Evolutionary conservation across 2,888 invertebrate species (phyloP), one percentile per base, ranked within the genome.

Genomic region (Notodonta ziczac): DNA sequence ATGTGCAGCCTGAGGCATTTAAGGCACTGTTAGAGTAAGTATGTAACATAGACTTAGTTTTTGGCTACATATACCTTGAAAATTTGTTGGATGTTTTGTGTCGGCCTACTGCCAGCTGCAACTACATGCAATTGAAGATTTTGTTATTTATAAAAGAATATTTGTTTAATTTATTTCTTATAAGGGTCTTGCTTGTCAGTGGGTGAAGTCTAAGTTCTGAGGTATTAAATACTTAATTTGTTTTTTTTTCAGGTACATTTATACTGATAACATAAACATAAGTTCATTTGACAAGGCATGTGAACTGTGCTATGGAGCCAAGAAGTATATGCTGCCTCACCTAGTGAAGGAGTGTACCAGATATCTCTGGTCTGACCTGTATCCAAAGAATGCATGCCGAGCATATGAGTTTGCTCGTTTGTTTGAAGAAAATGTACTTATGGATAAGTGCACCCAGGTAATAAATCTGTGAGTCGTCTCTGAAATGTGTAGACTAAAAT

Each of bases 1-100:
- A 98, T 84, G 97, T 97, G 1, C 97, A 97, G 83, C 97, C 97
- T 5, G 97, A 97, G 73, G 97, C 97, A 0, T 98, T 98, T 76
- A 96, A 96, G 84, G 96, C 97, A 4, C 91, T 98, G 70, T 87
- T 98, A 40, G 96, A 97, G 95, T 97, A 89, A 92, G 94, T 90
- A 69, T 67, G 66, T 66, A 63, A 71, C 24, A 16, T 58, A 56
- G 8, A 50, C 16, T 9, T 46, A n/a, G 9, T 46, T n/a, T 42
- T 10, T 10, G 12, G 0, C 24, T 24, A 24, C 24, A 24, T 24
- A 24, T 42, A 10, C 9, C 42, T 10, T 2, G 2, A 42, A 42
- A 42, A 42, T 10, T 42, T 9, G 42, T 42, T 42, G 9, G 12
- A 2, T 4, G 8, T 10, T 42, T 42, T 4, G 10, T 42, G 12